These are phyloP conservation scores for Catocala sponsa DNA, from an alignment of 2,888 invertebrate genomes.

Conservation along the genomic window DNA sequence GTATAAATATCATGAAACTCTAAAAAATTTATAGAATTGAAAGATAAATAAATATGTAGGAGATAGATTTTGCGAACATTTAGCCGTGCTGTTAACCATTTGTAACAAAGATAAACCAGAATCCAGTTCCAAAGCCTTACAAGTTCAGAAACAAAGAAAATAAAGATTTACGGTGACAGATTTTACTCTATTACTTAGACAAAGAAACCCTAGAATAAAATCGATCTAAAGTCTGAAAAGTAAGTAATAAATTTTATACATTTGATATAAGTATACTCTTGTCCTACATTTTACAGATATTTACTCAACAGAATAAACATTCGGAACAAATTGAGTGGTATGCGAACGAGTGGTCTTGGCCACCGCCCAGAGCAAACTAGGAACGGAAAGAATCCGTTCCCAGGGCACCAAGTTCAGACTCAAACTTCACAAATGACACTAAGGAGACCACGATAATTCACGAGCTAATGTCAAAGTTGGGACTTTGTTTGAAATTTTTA, in stretches of 20 bases:
- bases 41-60: too few relatives aligned
- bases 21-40: too few relatives aligned
- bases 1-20: too few relatives aligned
- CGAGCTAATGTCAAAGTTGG: slow-evolving; percentile 84
- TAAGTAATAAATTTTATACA: slow-evolving; percentile 14
- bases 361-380: slow-evolving; percentile 62
- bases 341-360: slow-evolving; percentile 56
- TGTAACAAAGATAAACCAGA: slow-evolving; percentile 23
- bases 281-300: slow-evolving; percentile 21
- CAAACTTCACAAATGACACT: slow-evolving; percentile 85
- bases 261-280: slow-evolving; percentile 14
- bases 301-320: slow-evolving; percentile 52
- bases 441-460: slow-evolving; percentile 84
- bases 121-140: slow-evolving; percentile 9
- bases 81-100: slow-evolving; percentile 4
- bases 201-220: slow-evolving; percentile 8
- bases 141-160: slow-evolving; percentile 26
- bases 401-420: slow-evolving; percentile 67
- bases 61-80: not conserved
- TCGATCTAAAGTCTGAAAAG: not conserved
- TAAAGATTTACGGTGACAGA: slow-evolving; percentile 34
- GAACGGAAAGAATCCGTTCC: slow-evolving; percentile 66
- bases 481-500: slow-evolving; percentile 80
- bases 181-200: slow-evolving; percentile 33
- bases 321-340: slow-evolving; percentile 57